Conservation (phyloP, 1,140 invertebrate genomes). For the Zaprionus davidi region DNA sequence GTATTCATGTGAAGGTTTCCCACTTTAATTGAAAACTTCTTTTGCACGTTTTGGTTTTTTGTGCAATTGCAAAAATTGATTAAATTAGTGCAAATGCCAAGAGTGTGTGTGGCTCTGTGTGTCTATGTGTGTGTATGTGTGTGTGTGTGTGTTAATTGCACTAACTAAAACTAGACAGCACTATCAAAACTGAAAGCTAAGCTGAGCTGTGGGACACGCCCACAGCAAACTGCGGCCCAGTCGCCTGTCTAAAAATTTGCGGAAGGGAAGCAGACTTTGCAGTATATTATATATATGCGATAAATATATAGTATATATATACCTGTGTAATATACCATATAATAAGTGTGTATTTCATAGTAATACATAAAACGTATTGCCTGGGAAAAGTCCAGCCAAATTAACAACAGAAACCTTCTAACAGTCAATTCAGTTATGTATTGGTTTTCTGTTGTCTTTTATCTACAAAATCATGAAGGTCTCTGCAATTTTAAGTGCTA, state of each 20-base stretch:
- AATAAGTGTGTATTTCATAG: neutral
- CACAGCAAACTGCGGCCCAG: neutral
- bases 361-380: neutral
- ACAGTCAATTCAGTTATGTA: neutral
- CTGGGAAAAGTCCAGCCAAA: neutral
- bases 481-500: neutral
- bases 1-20: conserved; percentile 51
- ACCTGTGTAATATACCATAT: neutral
- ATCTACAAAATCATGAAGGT: neutral
- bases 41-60: conserved; percentile 41
- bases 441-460: neutral
- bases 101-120: conserved; percentile 1
- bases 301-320: neutral
- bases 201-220: conserved; percentile 18
- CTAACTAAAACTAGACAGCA: conserved; percentile 54
- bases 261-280: neutral
- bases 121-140: conserved; percentile 11
- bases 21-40: conserved; percentile 60
- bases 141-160: conserved; percentile 67
- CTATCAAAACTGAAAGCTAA: conserved; percentile 20
- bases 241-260: neutral
- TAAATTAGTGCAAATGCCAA: conserved; percentile 57
- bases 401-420: neutral
- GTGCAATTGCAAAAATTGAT: conserved; percentile 69
- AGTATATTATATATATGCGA: neutral